Evolutionary conservation across 2,888 invertebrate genomes (phyloP).

Genomic region (Germaria angustata): DNA sequence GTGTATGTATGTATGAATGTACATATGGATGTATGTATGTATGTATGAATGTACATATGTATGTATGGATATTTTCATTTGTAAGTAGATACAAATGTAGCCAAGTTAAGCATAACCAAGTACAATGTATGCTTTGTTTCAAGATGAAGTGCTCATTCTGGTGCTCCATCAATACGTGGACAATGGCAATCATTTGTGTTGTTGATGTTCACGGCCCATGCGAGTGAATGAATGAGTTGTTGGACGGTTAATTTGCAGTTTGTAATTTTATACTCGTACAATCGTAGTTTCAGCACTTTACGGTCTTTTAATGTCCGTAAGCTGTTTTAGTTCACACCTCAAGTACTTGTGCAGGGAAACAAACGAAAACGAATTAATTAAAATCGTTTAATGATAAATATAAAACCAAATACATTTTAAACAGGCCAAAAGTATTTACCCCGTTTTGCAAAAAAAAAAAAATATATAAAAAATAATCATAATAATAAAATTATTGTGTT

Average conservation of each 20-base stretch:
- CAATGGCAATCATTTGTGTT: background rate
- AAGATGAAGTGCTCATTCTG: background rate
- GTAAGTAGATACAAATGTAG: no score
- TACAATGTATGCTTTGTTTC: background rate
- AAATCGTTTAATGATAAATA: background rate
- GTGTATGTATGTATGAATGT: no score
- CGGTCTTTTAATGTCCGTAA: constrained; percentile 47
- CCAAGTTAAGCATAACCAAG: background rate
- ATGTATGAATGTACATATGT: no score
- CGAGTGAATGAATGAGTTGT: background rate
- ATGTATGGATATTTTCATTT: no score
- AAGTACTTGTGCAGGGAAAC: constrained; percentile 3
- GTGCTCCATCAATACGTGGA: background rate
- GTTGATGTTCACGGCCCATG: background rate
- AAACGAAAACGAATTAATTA: constrained; percentile 35
- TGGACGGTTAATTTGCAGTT: constrained; percentile 3
- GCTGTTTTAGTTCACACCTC: constrained; percentile 47
- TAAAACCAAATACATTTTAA: background rate
- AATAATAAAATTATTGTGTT: no score
- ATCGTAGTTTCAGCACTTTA: constrained; percentile 30
- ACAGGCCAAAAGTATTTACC: background rate
- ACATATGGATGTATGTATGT: no score
- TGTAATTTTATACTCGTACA: constrained; percentile 29
- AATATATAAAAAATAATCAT: no score
- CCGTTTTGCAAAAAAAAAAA: no score